Evolutionary conservation across 2,888 invertebrate species (phyloP), one percentile per base, ranked within the genome.

Genomic region (Papilio gigon): DNA sequence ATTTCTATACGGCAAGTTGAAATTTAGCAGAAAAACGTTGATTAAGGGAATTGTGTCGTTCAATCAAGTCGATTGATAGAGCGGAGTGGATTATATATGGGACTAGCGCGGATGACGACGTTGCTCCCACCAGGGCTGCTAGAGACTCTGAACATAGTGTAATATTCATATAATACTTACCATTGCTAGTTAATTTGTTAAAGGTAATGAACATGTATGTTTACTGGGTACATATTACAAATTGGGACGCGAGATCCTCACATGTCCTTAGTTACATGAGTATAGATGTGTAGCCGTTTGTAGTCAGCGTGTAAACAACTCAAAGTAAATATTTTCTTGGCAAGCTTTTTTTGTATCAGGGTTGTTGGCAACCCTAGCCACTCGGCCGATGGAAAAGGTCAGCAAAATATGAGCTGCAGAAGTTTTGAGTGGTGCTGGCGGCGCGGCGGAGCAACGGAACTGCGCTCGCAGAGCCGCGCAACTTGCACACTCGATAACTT

Each of bases 351-450:
- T n/a, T n/a, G n/a, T n/a, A n/a, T n/a, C n/a, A n/a, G n/a, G n/a
- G n/a, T n/a, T n/a, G n/a, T n/a, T n/a, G n/a, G 25, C 60, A 60
- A 40, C 60, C 60, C 60, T 60, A 25, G 14, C 40, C 25, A 6
- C n/a, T 40, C 12, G 30, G 11, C 30, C 61, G 27, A 61, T 61
- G 4, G 25, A n/a, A 20, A 33, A 35, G 50, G 50, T 64, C 63
- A 64, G 63, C 63, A 35, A 35, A 64, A 53, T 64, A 35, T 37
- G 50, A 64, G 37, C 37, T 20, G 63, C 14, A 25, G 50, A 64
- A 50, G 33, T 64, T 64, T 35, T 50, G 22, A 64, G 53, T 56
- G 30, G 62, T 20, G 33, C 47, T 47, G 47, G 33, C 4, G 11
- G 22, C 14, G 61, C 61, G 47, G 33, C 4, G 11, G 22, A 17